Base-by-base conservation (phyloP, 2,888 invertebrate genomes). In the Megamerina dolium region DNA sequence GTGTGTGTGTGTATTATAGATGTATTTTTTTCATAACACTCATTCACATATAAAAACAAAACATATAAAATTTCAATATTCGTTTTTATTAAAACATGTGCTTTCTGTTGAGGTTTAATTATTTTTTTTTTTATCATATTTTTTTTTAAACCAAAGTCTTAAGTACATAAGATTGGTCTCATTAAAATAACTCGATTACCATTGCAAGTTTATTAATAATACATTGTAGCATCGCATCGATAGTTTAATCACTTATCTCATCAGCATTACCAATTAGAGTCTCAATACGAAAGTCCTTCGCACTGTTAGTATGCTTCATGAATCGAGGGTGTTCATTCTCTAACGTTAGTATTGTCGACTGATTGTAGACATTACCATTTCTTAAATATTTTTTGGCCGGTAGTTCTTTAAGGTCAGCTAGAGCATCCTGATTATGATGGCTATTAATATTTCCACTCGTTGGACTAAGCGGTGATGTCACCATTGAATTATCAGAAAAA, bases 271-370 rank as follows among this genome's bases (percentile, higher is more conserved):
- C 72, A 45, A 72, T 72, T 43, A 72, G 51, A 4, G 71, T 70
- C 52, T 72, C 72, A 51, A 72, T 73, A 47, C 72, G 72, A 50
- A 72, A 72, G 44, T 70, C 73, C 50, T 67, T 69, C 20, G 70
- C 61, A 45, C 58, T 66, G 14, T 58, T 64, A 36, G n/a, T n/a
- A n/a, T 63, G 64, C 42, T 64, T 60, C 31, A 56, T 57, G 40
- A 57, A 54, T 26, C 60, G 61, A 30, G 46, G 53, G 5, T 63
- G 60, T n/a, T 63, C 61, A 29, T 59, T 56, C 10, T 67, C 64
- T 16, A 65, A 54, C 1, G 59, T 53, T 14, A 63, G 36, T 18
- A 61, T 50, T n/a, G n/a, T n/a, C 5, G 57, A 54, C 17, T 54
- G 56, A 29, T 60, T 60, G 32, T 56, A 57, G 9, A 51, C 41